These are phyloP conservation scores for Bombus confusus DNA, from an alignment of 1,140 invertebrate species.

Conservation along the genomic window DNA sequence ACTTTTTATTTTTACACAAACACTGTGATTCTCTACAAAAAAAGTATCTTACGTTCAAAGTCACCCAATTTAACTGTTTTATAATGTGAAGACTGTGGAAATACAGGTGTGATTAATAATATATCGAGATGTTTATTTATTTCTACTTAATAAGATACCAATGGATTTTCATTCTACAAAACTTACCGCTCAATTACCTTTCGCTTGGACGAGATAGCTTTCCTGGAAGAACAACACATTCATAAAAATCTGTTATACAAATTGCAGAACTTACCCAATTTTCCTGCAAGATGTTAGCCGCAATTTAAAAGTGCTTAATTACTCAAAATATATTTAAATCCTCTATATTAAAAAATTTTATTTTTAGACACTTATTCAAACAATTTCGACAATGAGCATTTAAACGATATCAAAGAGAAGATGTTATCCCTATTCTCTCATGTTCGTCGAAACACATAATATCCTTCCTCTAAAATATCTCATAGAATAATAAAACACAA, in stretches of 20 bases:
- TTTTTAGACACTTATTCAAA: constrained; percentile 5
- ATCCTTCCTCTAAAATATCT: constrained; percentile 24
- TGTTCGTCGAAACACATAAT: constrained; percentile 9
- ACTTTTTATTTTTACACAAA: constrained; percentile 21
- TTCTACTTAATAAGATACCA: constrained; percentile 25
- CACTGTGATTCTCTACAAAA: constrained; percentile 51
- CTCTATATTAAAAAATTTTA: neutral
- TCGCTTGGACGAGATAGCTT: constrained; percentile 20
- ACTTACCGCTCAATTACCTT: constrained; percentile 33
- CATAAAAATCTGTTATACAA: constrained; percentile 40
- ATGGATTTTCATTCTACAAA: neutral
- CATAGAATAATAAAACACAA: constrained; percentile 36
- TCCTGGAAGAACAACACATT: constrained; percentile 62
- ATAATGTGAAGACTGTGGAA: constrained; percentile 76
- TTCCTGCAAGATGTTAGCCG: constrained; percentile 21
- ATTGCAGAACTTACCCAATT: constrained; percentile 54
- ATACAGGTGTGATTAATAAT: constrained; percentile 75
- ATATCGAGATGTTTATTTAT: constrained; percentile 44
- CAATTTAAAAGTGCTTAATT: constrained; percentile 49
- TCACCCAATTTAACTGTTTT: constrained; percentile 68
- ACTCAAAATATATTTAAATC: constrained; percentile 35
- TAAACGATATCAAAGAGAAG: constrained; percentile 1
- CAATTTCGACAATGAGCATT: neutral
- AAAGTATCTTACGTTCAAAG: constrained; percentile 67
- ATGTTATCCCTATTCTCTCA: constrained; percentile 29